A percentile compares a stretch with the other conserved stretches of the same genome.
phyloP scores from a whole-genome alignment of 2,888 invertebrate species.

The Andrena camellia region DNA sequence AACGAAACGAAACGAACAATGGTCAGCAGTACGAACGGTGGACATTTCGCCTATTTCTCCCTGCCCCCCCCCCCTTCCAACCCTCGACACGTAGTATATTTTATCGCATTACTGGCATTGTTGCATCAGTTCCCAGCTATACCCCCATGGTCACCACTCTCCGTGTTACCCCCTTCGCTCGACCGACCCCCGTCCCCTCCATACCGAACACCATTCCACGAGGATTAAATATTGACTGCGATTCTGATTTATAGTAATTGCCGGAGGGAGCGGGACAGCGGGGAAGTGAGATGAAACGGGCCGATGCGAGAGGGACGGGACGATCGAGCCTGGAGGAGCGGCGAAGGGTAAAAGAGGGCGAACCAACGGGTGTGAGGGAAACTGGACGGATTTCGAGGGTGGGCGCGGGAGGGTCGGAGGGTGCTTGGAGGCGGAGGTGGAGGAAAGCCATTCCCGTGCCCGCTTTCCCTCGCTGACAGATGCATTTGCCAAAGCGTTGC shows the following conservation, averaged over 20 bases:
- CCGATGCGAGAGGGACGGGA: constrained; percentile 59
- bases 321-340: constrained; percentile 47
- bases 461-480: constrained; percentile 79
- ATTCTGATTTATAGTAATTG: constrained; percentile 85
- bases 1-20: constrained; percentile 62
- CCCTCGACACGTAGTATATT: constrained; percentile 80
- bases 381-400: constrained; percentile 68
- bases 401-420: constrained; percentile 26
- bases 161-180: constrained; percentile 47
- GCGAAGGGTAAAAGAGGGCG: constrained; percentile 60
- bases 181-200: constrained; percentile 57
- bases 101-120: constrained; percentile 83
- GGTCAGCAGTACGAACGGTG: constrained; percentile 71
- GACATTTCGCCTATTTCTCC: constrained; percentile 73
- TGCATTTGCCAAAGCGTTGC: constrained; percentile 79
- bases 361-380: constrained; percentile 61
- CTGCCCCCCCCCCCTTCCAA: constrained; percentile 31
- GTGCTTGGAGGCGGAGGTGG: constrained; percentile 41
- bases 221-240: constrained; percentile 85
- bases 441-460: constrained; percentile 76
- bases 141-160: constrained; percentile 64
- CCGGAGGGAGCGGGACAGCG: constrained; percentile 76
- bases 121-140: constrained; percentile 76
- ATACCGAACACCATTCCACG: constrained; percentile 80
- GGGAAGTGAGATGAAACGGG: constrained; percentile 61